A percentile compares a stretch with the other conserved stretches of the same genome.
Conservation (phyloP, 2,113 vertebrate genomes). For the Cygnus buccinator region DNA sequence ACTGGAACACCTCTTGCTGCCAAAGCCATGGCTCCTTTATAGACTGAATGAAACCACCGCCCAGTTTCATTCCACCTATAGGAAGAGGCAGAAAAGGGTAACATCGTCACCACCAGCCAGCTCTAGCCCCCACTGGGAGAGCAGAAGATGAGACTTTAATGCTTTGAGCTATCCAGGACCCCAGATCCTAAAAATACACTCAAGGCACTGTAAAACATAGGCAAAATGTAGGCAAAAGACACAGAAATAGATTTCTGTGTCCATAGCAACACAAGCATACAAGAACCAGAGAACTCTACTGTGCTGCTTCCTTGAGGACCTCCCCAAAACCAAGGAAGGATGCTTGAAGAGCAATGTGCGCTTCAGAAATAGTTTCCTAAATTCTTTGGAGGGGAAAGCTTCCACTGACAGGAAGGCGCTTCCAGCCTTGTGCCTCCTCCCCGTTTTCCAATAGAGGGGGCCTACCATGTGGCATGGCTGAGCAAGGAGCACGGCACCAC, state of each 20-base stretch:
- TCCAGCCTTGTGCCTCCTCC: background rate
- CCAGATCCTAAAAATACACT: background rate
- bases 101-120: rapidly evolving
- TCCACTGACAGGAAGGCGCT: rapidly evolving
- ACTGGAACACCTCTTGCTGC: background rate
- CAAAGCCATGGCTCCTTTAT: background rate
- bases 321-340: background rate
- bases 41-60: background rate
- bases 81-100: background rate
- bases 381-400: background rate
- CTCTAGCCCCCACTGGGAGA: background rate
- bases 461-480: rapidly evolving
- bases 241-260: background rate
- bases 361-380: background rate
- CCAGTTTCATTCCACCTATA: background rate
- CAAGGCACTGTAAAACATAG: background rate
- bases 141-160: background rate
- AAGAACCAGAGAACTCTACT: background rate
- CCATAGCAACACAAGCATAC: background rate
- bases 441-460: background rate
- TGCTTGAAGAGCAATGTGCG: background rate
- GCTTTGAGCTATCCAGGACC: background rate
- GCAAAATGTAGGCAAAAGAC: background rate
- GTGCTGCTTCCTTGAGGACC: rapidly evolving
- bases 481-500: background rate